Conservation (phyloP, 2,113 vertebrate genomes). For the Maylandia zebra region DNA sequence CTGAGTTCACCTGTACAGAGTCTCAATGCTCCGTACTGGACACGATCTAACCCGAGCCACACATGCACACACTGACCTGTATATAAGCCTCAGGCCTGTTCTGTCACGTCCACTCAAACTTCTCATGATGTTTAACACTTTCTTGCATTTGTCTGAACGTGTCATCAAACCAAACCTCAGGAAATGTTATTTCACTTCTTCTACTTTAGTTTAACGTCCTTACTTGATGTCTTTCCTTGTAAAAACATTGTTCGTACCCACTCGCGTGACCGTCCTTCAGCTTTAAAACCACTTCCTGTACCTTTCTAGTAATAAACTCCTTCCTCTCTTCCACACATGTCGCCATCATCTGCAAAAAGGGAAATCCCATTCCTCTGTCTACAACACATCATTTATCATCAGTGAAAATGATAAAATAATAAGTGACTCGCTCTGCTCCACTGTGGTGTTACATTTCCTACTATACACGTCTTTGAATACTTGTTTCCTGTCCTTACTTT, state of each 20-base stretch:
- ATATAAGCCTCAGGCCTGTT: neutral
- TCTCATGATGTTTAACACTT: neutral
- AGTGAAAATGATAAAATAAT: neutral
- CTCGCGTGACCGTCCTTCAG: neutral
- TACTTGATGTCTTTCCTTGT: neutral
- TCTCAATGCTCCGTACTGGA: neutral
- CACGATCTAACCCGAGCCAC: neutral
- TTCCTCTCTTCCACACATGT: neutral
- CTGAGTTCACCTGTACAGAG: neutral
- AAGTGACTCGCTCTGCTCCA: rapidly evolving
- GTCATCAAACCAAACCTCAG: neutral
- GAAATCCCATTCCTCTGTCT: neutral
- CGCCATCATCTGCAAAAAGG: neutral
- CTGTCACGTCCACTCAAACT: neutral
- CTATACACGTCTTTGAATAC: neutral
- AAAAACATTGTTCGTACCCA: neutral
- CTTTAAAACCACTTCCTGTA: neutral
- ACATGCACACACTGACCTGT: neutral
- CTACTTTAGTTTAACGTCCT: neutral
- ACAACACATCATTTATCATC: neutral
- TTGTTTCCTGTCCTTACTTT: neutral
- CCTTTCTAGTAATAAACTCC: neutral
- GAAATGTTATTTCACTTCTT: neutral
- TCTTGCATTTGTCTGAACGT: neutral
- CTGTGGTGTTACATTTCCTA: neutral